Evolutionary conservation across 2,113 vertebrate species (phyloP).

Genomic region (Motacilla alba): DNA sequence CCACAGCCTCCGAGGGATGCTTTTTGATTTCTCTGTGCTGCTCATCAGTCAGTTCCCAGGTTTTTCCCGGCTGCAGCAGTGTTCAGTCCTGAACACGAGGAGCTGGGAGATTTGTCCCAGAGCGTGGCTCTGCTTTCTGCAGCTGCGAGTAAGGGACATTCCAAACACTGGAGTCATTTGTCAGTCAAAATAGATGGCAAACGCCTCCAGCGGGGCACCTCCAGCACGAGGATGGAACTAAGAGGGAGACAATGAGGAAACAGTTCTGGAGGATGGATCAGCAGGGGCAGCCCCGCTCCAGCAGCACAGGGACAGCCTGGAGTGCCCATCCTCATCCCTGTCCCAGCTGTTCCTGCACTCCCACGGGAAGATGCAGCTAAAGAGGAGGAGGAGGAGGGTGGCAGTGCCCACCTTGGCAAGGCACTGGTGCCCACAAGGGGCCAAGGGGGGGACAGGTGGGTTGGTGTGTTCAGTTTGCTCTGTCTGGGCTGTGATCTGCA

Average conservation of each 20-base stretch:
- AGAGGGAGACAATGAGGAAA: not conserved
- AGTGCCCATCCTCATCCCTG: not conserved
- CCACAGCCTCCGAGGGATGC: fast-evolving
- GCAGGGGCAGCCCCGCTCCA: not conserved
- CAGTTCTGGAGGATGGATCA: not conserved
- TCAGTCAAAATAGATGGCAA: not conserved
- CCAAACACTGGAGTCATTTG: not conserved
- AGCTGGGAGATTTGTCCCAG: not conserved
- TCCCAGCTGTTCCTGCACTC: not conserved
- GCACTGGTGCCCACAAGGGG: not conserved
- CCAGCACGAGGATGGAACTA: not conserved
- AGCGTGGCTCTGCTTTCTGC: fast-evolving
- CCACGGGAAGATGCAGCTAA: not conserved
- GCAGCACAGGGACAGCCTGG: not conserved
- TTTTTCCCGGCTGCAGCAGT: fast-evolving
- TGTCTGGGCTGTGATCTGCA: not conserved
- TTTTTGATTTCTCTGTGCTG: not conserved
- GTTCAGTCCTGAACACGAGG: fast-evolving
- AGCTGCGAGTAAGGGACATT: not conserved
- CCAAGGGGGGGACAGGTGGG: not conserved
- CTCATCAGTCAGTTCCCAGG: not conserved
- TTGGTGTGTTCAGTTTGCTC: not conserved
- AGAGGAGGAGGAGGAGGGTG: not conserved
- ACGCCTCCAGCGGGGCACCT: not conserved
- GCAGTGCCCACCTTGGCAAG: not conserved